Percentiles rank a stretch among this genome's conserved stretches.
These are phyloP conservation scores for Pseudomyrmex pallidus DNA, from an alignment of 1,140 invertebrate species.

Conservation along the genomic window DNA sequence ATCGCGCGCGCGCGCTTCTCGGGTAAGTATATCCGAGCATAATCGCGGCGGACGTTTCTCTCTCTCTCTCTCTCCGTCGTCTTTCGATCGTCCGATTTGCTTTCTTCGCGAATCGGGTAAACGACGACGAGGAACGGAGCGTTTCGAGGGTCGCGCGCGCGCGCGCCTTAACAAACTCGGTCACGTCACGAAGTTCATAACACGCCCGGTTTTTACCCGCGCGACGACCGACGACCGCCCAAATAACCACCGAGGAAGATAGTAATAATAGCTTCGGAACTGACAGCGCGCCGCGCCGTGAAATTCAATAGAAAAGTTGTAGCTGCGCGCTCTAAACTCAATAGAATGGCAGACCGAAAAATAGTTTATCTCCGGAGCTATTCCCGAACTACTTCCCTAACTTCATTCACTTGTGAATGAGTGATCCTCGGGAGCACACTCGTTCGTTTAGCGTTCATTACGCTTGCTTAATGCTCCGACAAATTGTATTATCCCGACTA, in stretches of 20 bases:
- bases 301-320: slow-evolving; percentile 57
- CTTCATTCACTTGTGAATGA: slow-evolving; percentile 41
- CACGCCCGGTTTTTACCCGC: slow-evolving; percentile 12
- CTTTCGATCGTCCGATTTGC: slow-evolving; percentile 13
- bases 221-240: background rate
- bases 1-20: background rate
- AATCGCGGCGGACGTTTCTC: slow-evolving; percentile 8
- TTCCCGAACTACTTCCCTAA: slow-evolving; percentile 42
- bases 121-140: background rate
- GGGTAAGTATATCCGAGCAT: slow-evolving; percentile 1
- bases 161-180: slow-evolving; percentile 20
- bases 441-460: slow-evolving; percentile 37
- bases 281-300: slow-evolving; percentile 27
- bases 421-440: slow-evolving; percentile 7
- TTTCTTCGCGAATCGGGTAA: background rate
- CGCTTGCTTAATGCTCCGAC: background rate
- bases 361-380: slow-evolving; percentile 53
- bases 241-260: slow-evolving; percentile 40
- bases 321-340: slow-evolving; percentile 33
- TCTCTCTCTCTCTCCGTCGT: background rate
- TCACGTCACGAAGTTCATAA: slow-evolving; percentile 4
- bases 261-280: slow-evolving; percentile 40
- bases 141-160: background rate
- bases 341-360: slow-evolving; percentile 45
- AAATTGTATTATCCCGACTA: slow-evolving; percentile 1